A percentile compares a stretch with the other conserved stretches of the same genome.
Conservation (phyloP, 2,113 vertebrate genomes). For the Benitochromis conjunctus region DNA sequence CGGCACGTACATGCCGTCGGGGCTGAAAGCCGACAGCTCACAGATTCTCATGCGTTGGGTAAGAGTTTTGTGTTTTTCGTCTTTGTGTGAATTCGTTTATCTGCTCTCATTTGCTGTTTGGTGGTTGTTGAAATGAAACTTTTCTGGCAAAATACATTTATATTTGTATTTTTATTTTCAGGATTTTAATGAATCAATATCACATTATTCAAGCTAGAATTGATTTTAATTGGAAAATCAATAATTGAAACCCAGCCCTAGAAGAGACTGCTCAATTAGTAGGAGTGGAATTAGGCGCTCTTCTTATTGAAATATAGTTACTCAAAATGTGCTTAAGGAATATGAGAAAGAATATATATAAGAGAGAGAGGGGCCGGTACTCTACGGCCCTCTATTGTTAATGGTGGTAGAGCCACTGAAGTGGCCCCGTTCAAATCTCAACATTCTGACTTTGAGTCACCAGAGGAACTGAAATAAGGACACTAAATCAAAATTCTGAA, state of each 20-base stretch:
- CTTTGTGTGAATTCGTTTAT: neutral
- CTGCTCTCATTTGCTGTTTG: neutral
- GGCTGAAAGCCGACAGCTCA: neutral
- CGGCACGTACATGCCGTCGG: neutral
- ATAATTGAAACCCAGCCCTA: neutral
- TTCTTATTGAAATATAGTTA: no score
- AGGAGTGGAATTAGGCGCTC: no score
- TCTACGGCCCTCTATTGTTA: no score
- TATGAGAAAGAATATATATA: no score
- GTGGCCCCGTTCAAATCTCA: no score
- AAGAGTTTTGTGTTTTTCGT: neutral
- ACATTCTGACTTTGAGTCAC: no score
- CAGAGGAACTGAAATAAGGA: neutral
- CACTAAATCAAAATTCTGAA: neutral
- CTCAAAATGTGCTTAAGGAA: no score
- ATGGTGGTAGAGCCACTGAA: no score
- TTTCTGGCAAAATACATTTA: neutral
- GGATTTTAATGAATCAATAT: neutral
- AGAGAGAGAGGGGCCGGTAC: no score
- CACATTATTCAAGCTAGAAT: neutral
- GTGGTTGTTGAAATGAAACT: neutral
- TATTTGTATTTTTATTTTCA: no score
- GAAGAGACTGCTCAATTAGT: neutral
- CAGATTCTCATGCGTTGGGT: neutral
- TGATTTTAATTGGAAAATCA: neutral